phyloP scores from a whole-genome alignment of 2,888 invertebrate genomes.

The Dynastes hyllus region DNA sequence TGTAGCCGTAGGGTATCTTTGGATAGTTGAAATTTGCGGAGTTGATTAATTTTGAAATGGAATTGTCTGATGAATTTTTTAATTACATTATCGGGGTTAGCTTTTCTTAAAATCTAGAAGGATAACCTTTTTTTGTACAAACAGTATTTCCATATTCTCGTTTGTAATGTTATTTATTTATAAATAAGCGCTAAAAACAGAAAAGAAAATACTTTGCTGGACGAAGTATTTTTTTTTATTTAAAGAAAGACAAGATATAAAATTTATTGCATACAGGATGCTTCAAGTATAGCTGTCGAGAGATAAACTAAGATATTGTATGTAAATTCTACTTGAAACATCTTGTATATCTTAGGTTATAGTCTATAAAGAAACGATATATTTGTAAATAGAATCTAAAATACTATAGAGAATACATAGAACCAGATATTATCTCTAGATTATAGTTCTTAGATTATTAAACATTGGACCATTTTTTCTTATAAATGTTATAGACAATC shows the following conservation, averaged over 20 bases:
- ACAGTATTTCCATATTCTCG: too few relatives aligned
- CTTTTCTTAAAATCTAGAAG: too few relatives aligned
- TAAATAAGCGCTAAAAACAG: neutral
- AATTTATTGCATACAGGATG: constrained; percentile 12
- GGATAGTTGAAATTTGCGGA: too few relatives aligned
- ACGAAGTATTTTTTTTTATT: constrained; percentile 7
- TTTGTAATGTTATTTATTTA: too few relatives aligned
- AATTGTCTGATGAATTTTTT: too few relatives aligned
- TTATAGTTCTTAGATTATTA: constrained; percentile 13
- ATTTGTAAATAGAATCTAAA: constrained; percentile 18
- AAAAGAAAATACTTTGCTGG: constrained; percentile 12
- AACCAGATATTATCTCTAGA: neutral
- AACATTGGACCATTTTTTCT: constrained; percentile 57
- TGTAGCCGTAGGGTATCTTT: too few relatives aligned
- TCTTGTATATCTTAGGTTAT: constrained; percentile 8
- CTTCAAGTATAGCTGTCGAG: too few relatives aligned
- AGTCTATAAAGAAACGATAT: constrained; percentile 12
- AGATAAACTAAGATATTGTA: too few relatives aligned
- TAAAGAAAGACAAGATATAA: neutral
- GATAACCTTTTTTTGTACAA: too few relatives aligned
- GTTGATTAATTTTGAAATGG: too few relatives aligned
- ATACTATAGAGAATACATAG: neutral
- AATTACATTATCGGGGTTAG: too few relatives aligned
- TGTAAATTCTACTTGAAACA: neutral
- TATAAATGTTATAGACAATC: constrained; percentile 60